A percentile compares a stretch with the other conserved stretches of the same genome.
Evolutionary conservation across 37 sponge, comb jelly and placozoan species (phyloP).

Genomic region (Diacarnus erythraeanus): DNA sequence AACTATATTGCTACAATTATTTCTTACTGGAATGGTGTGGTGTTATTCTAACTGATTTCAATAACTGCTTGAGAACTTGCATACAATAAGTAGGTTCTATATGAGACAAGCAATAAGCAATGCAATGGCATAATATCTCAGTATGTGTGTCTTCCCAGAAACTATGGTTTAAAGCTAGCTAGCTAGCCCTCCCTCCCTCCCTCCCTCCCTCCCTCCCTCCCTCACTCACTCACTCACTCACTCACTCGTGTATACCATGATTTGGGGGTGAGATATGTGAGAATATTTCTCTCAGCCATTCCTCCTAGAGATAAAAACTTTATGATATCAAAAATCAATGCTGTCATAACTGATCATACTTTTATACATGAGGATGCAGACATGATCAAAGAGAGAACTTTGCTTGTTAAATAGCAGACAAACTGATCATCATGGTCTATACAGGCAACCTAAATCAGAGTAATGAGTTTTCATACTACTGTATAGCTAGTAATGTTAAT

Average conservation of each 20-base stretch:
- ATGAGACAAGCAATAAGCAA: background rate
- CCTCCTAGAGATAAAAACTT: background rate
- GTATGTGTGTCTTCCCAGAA: no score
- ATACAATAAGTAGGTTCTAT: constrained; percentile 7
- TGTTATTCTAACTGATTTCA: constrained; percentile 1
- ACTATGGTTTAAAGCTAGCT: no score
- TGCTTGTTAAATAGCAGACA: background rate
- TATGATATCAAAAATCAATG: no score
- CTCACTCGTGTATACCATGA: constrained; percentile 14
- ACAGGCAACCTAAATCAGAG: background rate
- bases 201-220: no score
- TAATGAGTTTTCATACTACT: no score
- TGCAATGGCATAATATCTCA: no score
- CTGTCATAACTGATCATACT: background rate
- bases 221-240: no score
- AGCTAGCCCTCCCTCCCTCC: no score
- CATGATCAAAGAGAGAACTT: background rate
- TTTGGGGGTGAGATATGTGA: background rate
- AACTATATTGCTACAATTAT: no score
- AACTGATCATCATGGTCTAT: background rate
- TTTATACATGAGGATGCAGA: background rate
- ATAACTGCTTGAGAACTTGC: background rate
- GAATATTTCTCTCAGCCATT: background rate
- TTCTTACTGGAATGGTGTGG: background rate
- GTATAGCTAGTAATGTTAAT: no score